Base-by-base conservation (phyloP, 2,888 invertebrate genomes). In the Meliscaeva auricollis region DNA sequence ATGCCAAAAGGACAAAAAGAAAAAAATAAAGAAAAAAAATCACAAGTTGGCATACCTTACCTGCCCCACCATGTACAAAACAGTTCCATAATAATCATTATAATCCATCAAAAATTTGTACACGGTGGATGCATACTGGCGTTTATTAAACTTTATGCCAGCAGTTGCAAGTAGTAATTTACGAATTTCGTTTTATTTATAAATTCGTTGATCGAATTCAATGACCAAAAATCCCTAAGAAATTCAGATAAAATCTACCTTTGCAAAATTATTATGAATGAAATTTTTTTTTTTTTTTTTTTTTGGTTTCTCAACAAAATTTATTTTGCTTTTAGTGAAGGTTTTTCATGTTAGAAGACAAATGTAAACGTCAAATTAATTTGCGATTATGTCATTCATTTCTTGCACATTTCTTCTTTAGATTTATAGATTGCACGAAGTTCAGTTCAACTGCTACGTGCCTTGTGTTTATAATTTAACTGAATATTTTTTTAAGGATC, bases 61-160 rank as follows among this genome's bases (percentile, higher is more conserved):
- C n/a, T n/a, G n/a, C n/a, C n/a, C n/a, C n/a, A n/a, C n/a, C n/a
- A n/a, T n/a, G n/a, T n/a, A n/a, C n/a, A n/a, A n/a, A n/a, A n/a
- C n/a, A n/a, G n/a, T n/a, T n/a, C n/a, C n/a, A n/a, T n/a, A n/a
- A n/a, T n/a, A n/a, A 15, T 9, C 54, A 56, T 32, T 15, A 56
- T 56, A 56, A 56, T 56, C 54, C 54, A 56, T 56, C 54, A 56
- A 32, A 56, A 56, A 17, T 56, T 56, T 32, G 26, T 11, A 32
- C 2, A 5, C 54, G 11, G 11, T 32, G 11, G 5, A 54, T 30
- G 32, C 9, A 32, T 15, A 8, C 2, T 54, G 11, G 32, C 9
- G 8, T 32, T 54, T 17, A 54, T 32, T 32, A 50, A 35, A 35
- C 3, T 22, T 50, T 1, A 26, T 52, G n/a, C 7, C n/a, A 4